phyloP scores from a whole-genome alignment of 1,140 invertebrate species.

The Drosophila nigromelanica region DNA sequence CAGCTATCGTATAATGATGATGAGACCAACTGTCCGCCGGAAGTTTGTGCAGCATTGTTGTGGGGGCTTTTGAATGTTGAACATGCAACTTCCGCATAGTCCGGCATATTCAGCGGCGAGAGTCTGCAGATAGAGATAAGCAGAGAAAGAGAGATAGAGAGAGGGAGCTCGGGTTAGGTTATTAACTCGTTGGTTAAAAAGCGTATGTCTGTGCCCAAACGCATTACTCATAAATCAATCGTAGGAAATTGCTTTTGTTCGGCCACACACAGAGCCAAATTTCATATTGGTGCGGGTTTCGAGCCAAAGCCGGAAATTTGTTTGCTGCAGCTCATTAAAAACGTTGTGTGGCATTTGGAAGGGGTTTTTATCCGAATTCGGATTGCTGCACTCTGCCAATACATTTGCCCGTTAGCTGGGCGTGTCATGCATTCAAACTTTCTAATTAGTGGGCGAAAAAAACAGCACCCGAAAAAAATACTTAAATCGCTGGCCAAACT shows the following conservation, averaged over 20 bases:
- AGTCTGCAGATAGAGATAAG: slow-evolving; percentile 69
- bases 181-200: slow-evolving; percentile 58
- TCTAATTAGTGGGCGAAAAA: slow-evolving; percentile 62
- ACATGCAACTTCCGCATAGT: slow-evolving; percentile 85
- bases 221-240: slow-evolving; percentile 72
- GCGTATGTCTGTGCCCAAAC: slow-evolving; percentile 55
- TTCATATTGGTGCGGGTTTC: neutral
- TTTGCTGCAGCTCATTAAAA: slow-evolving; percentile 49
- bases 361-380: neutral
- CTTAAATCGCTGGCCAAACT: slow-evolving; percentile 20
- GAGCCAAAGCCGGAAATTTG: slow-evolving; percentile 58
- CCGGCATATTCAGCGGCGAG: slow-evolving; percentile 83
- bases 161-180: neutral
- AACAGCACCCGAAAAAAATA: slow-evolving; percentile 5
- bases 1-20: slow-evolving; percentile 82
- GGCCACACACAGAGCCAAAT: slow-evolving; percentile 9
- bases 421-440: slow-evolving; percentile 67
- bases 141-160: neutral
- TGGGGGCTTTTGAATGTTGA: slow-evolving; percentile 83
- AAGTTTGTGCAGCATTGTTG: slow-evolving; percentile 51
- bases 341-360: slow-evolving; percentile 1
- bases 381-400: slow-evolving; percentile 48
- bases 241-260: slow-evolving; percentile 82
- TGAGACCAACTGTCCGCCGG: slow-evolving; percentile 33
- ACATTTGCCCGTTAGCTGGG: slow-evolving; percentile 57